Percentiles rank a stretch among this genome's conserved stretches.
Evolutionary conservation across 2,888 invertebrate genomes (phyloP).

Genomic region (Diaphora mendica): DNA sequence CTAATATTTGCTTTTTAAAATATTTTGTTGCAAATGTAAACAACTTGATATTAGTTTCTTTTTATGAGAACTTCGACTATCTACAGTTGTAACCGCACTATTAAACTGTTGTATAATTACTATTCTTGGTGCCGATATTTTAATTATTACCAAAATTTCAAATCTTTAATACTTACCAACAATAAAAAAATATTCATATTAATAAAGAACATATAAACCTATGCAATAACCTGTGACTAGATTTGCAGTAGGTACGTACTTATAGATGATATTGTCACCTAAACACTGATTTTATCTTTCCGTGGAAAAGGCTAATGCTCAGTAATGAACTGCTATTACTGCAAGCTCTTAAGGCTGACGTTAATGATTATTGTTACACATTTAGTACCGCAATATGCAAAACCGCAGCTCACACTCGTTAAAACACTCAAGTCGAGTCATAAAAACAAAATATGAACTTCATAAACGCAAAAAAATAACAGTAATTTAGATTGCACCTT

Average conservation of each 20-base stretch:
- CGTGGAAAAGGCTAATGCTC: neutral
- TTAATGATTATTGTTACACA: conserved; percentile 23
- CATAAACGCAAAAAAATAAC: conserved; percentile 12
- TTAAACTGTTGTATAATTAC: no score
- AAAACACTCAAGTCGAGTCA: conserved; percentile 13
- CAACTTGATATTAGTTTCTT: no score
- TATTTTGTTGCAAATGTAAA: no score
- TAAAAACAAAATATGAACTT: conserved; percentile 23
- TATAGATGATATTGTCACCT: neutral
- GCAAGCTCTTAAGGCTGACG: conserved; percentile 6
- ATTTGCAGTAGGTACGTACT: neutral
- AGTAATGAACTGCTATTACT: conserved; percentile 15
- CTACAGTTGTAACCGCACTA: no score
- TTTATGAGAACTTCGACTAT: no score
- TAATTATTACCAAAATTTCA: no score
- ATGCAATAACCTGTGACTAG: neutral
- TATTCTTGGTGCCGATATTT: no score
- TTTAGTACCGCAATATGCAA: conserved; percentile 19
- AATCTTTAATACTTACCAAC: no score
- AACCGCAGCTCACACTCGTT: conserved; percentile 22
- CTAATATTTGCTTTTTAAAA: no score
- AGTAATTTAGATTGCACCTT: conserved; percentile 36
- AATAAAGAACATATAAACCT: neutral
- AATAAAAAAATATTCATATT: neutral
- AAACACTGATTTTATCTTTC: conserved; percentile 10